Evolutionary conservation across 1,140 invertebrate genomes (phyloP), one percentile per base, ranked within the genome.

Genomic region (Pseudomyrmex concolor): DNA sequence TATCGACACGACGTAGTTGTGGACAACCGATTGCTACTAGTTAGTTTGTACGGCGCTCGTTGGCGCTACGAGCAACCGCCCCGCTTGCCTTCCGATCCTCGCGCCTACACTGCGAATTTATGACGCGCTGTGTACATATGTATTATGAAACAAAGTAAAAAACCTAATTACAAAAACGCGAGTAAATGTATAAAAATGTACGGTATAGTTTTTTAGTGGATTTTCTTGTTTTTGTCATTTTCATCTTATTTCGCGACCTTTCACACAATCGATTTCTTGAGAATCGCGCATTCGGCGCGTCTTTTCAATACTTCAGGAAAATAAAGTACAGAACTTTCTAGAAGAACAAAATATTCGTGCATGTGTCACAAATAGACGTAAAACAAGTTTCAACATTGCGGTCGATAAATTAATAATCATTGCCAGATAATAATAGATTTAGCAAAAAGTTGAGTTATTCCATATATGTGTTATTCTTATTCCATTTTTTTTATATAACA

Each of bases 341-440:
- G 17, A 1, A 13, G 48, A n/a, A 51, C 45, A 48, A 67, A 15
- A 22, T 22, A 13, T 50, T 50, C 17, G 15, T 2, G 15, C 7
- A 10, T 8, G 22, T 34, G 48, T 22, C 10, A 13, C 25, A 19
- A 48, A 48, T 68, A 22, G 19, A 68, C 51, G 13, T 15, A 51
- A 68, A 51, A 9, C 45, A 19, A 19, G n/a, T 34, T 66, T 66
- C n/a, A 17, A 66, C 45, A 9, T 4, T 19, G 10, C 66, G 25
- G 34, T 51, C 19, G 17, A 68, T 22, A 68, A 68, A 51, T 68
- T 19, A 51, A 68, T 68, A 51, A 68, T 51, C 45, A 68, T 68
- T n/a, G 66, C 17, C 5, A 34, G 66, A 51, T 48, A 19, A 68
- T 68, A 51, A 68, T 68, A 51, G 48, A 45, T 7, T 68, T 8